Evolutionary conservation across 2,888 invertebrate genomes (phyloP).

Genomic region (Drosophila eohydei): DNA sequence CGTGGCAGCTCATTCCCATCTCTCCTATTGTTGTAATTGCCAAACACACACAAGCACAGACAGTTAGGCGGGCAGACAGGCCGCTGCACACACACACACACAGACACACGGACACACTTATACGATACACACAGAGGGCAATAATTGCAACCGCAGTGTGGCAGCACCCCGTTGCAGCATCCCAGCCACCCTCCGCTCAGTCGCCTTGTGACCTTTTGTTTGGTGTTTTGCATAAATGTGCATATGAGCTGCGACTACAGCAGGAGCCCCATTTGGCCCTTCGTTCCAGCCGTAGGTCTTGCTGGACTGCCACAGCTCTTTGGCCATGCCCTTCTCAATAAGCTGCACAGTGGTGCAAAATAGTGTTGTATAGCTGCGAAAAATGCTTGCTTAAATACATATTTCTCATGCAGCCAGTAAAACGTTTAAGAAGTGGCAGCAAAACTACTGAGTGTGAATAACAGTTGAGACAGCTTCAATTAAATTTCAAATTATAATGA

Average conservation of each 20-base stretch:
- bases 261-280: slow-evolving; percentile 17
- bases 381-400: too few relatives aligned
- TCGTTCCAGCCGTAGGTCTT: not conserved
- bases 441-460: too few relatives aligned
- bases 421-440: not conserved
- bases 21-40: slow-evolving; percentile 18
- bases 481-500: too few relatives aligned
- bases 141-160: slow-evolving; percentile 20
- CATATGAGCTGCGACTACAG: slow-evolving; percentile 34
- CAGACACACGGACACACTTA: not conserved
- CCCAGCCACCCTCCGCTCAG: not conserved
- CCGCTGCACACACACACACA: slow-evolving; percentile 2
- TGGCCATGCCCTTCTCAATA: not conserved
- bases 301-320: not conserved
- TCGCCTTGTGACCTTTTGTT: slow-evolving; percentile 22
- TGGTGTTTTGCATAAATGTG: slow-evolving; percentile 43
- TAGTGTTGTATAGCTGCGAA: too few relatives aligned
- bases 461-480: too few relatives aligned
- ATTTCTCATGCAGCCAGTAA: not conserved
- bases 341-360: slow-evolving; percentile 38
- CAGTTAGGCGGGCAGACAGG: not conserved
- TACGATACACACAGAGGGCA: not conserved
- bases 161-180: not conserved
- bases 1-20: not conserved
- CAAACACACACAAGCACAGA: slow-evolving; percentile 10